phyloP scores from a whole-genome alignment of 1,140 invertebrate genomes.

The Globodera rostochiensis region DNA sequence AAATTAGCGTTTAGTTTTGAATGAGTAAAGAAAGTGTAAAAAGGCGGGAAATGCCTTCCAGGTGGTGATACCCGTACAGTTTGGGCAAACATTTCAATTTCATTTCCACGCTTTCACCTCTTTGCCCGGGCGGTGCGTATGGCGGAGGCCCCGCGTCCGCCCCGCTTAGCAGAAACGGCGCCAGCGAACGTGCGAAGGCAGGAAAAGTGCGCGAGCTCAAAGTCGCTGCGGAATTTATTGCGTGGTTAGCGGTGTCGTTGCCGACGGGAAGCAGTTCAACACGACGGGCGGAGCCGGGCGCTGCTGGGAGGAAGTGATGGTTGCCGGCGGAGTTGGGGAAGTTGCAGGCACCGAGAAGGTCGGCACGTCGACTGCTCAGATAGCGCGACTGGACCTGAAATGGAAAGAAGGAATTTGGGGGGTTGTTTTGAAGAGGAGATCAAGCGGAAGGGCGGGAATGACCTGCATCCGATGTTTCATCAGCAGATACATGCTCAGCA shows the following conservation, averaged over 20 bases:
- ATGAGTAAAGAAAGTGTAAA: not conserved
- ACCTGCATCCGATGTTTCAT: conserved; percentile 66
- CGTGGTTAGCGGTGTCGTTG: not conserved
- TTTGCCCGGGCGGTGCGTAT: conserved; percentile 43
- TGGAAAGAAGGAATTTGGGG: not conserved
- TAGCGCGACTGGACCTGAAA: conserved; percentile 49
- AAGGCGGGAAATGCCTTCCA: not conserved
- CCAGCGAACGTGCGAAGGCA: conserved; percentile 8
- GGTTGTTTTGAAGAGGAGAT: not conserved
- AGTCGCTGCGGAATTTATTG: not conserved
- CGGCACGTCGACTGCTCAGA: conserved; percentile 47
- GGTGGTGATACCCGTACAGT: not conserved
- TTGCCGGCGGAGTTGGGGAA: conserved; percentile 35
- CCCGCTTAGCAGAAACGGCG: conserved; percentile 8
- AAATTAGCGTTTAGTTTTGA: not conserved
- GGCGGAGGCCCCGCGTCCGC: conserved; percentile 58
- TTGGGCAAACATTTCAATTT: conserved; percentile 7
- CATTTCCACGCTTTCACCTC: conserved; percentile 30
- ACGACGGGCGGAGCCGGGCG: conserved; percentile 42
- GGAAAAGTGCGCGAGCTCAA: conserved; percentile 10
- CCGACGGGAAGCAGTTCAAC: conserved; percentile 42
- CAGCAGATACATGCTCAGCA: conserved; percentile 62
- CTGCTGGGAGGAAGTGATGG: conserved; percentile 4
- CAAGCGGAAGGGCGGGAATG: not conserved
- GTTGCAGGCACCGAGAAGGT: conserved; percentile 51